phyloP scores from a whole-genome alignment of 1,140 invertebrate species.

The Drosophila leontia region DNA sequence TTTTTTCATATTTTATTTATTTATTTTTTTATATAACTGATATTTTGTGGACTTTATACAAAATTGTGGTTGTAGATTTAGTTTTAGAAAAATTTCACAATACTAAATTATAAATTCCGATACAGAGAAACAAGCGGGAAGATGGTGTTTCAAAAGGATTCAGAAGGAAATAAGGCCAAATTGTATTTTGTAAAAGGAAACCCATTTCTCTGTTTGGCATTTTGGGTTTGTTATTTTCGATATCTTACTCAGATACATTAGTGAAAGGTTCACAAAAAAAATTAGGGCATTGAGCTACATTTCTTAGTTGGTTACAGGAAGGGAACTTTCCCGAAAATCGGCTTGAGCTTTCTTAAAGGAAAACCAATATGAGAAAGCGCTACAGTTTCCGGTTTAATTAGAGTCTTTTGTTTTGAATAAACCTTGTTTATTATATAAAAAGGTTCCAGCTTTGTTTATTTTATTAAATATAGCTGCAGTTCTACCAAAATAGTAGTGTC shows the following conservation, averaged over 20 bases:
- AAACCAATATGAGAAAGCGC: not conserved
- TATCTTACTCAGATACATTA: slow-evolving; percentile 2
- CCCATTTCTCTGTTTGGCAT: not conserved
- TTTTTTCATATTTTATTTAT: not conserved
- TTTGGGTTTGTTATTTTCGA: not conserved
- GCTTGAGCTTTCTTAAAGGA: not conserved
- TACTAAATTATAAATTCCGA: not conserved
- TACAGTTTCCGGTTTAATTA: not conserved
- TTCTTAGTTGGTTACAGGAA: not conserved
- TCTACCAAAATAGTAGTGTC: not conserved
- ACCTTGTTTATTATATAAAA: no score
- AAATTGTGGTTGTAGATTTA: slow-evolving; percentile 3
- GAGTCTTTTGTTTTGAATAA: not conserved
- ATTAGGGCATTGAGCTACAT: not conserved
- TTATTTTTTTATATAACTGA: slow-evolving; percentile 4
- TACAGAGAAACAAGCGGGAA: not conserved
- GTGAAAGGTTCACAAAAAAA: slow-evolving; percentile 5
- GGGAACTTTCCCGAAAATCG: not conserved
- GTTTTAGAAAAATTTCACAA: not conserved
- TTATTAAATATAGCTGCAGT: not conserved
- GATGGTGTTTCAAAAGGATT: not conserved
- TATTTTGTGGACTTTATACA: slow-evolving; percentile 8
- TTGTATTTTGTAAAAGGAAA: not conserved
- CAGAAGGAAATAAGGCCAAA: not conserved
- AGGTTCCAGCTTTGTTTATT: not conserved